Percentiles rank a stretch among this genome's conserved stretches.
These are phyloP conservation scores for Bombus confusus DNA, from an alignment of 1,140 invertebrate species.

Conservation along the genomic window DNA sequence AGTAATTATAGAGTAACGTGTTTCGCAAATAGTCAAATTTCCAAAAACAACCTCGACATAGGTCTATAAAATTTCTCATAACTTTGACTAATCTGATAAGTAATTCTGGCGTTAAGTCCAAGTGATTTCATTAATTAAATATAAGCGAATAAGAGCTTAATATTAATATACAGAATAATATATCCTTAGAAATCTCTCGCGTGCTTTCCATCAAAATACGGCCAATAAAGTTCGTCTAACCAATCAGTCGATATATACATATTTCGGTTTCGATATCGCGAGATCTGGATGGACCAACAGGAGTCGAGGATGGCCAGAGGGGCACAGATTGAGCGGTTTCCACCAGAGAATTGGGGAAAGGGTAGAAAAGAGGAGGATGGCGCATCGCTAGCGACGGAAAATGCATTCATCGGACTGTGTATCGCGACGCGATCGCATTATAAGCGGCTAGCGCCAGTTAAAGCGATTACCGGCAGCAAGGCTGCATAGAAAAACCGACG, in stretches of 20 bases:
- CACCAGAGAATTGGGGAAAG: not conserved
- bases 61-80: too few relatives aligned
- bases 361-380: not conserved
- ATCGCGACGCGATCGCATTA: conserved; percentile 80
- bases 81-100: too few relatives aligned
- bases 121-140: too few relatives aligned
- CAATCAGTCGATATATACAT: conserved; percentile 29
- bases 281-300: not conserved
- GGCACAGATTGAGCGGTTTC: conserved; percentile 3
- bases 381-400: conserved; percentile 59
- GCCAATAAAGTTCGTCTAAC: conserved; percentile 69
- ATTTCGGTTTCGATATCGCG: conserved; percentile 1
- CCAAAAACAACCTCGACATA: too few relatives aligned
- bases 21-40: too few relatives aligned
- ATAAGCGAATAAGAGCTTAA: too few relatives aligned
- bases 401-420: conserved; percentile 77
- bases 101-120: too few relatives aligned
- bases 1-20: too few relatives aligned
- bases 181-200: not conserved
- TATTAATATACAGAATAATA: too few relatives aligned
- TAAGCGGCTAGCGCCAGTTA: conserved; percentile 77
- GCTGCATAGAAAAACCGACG: conserved; percentile 74
- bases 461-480: conserved; percentile 79
- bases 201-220: conserved; percentile 60
- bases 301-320: not conserved